Evolutionary conservation across 2,113 vertebrate species (phyloP), one percentile per base, ranked within the genome.

Genomic region (Pseudopipra pipra): DNA sequence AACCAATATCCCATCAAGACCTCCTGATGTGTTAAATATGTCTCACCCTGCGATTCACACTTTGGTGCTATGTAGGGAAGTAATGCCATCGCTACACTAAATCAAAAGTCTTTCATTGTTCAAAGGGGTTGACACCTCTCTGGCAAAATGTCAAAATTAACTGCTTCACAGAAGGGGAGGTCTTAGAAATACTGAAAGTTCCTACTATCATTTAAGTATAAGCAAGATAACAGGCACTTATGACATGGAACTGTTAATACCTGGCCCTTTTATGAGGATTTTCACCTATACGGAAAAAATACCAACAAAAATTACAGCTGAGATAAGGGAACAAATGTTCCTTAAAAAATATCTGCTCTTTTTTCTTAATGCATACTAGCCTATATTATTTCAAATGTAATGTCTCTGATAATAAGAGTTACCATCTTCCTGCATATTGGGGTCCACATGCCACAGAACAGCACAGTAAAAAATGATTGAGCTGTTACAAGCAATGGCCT

Each of bases 141-240:
- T 37, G 41, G 85, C 70, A 94, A 56, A 70, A 94, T 58, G 84
- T 93, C 94, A 96, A 89, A 96, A 91, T 93, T 89, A 95, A 91
- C 89, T 90, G 74, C 87, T 93, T 89, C 85, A 91, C 91, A 91
- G 85, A 71, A 96, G 85, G 77, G 63, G 44, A 87, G 16, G 23
- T 41, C 87, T 89, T 72, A 70, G 66, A 95, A 94, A 89, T 73
- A 70, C 70, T 87, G 81, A 31, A 95, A 95, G 51, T 59, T 93
- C 67, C 55, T 90, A 59, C 63, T 82, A 55, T 70, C 58, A 7
- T 43, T 85, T 51, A 62, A 87, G 74, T 80, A 70, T 56, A 93
- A 93, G 81, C 78, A 89, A 83, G 81, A 73, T 83, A 96, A 89
- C 55, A 73, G 72, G 78, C 85, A 94, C 63, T 93, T 96, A 82